Evolutionary conservation across 2,888 invertebrate genomes (phyloP), one percentile per base, ranked within the genome.

Genomic region (Lasioglossum marginatum): DNA sequence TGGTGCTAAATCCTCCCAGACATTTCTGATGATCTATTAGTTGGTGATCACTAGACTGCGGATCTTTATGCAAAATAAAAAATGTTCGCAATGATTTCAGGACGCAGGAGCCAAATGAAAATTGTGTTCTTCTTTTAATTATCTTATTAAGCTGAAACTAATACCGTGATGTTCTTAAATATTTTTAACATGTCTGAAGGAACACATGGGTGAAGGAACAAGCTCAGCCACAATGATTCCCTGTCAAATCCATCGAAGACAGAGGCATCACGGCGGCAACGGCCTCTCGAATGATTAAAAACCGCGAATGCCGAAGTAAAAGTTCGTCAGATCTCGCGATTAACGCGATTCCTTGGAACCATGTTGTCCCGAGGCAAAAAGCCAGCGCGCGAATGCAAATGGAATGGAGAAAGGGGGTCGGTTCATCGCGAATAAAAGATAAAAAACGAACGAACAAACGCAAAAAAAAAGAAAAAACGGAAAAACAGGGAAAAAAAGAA

Each of bases 341-440:
- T 79, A 71, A 86, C 89, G 87, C 89, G 87, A 91, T 88, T 85
- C 84, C 82, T 87, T 87, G 88, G 86, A 78, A 86, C 81, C 66
- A 76, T 80, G 74, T 72, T 70, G 78, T 77, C 63, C 82, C 83
- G 70, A 77, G 85, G 72, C 76, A 77, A 79, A 57, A 77, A 68
- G 63, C 71, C 77, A 77, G 75, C 40, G 37, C 71, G 48, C 40
- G 80, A 75, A 52, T 85, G 79, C 74, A 87, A 87, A 88, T 77
- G 83, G 78, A 71, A 77, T 43, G 80, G 71, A 74, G 74, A 85
- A 82, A 60, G 31, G 77, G 87, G 84, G 81, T 76, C 60, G 79
- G 87, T 87, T 79, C 85, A 86, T 79, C 74, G 83, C 71, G 90
- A 89, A 80, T 84, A 77, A 89, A 86, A 76, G 78, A 70, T 79